Conservation (phyloP, 2,113 vertebrate species). For the Carassius auratus region DNA sequence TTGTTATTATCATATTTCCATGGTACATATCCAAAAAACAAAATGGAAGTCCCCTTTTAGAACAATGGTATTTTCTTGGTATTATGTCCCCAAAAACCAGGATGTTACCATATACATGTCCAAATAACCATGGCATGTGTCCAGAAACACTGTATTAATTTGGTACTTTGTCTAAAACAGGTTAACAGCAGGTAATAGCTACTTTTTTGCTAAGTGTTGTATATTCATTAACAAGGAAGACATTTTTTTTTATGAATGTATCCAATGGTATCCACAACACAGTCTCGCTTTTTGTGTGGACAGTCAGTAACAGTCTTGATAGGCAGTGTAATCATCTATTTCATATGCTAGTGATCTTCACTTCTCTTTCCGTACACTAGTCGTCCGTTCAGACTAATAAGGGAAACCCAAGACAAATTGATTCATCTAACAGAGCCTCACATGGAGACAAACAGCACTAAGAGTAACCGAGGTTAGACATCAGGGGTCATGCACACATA, state of each 20-base stretch:
- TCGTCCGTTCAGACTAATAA: slow-evolving; percentile 4
- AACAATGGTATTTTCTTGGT: no score
- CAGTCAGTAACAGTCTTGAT: background rate
- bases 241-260: background rate
- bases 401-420: slow-evolving; percentile 24
- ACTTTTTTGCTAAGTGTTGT: background rate
- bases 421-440: slow-evolving; percentile 2
- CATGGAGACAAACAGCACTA: slow-evolving; percentile 26
- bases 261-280: background rate
- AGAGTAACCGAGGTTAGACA: slow-evolving; percentile 14
- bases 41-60: no score
- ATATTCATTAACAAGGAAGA: slow-evolving; percentile 5
- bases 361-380: background rate
- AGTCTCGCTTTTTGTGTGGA: background rate
- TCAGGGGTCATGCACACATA: slow-evolving; percentile 27
- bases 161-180: background rate
- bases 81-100: background rate
- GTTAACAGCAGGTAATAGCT: background rate
- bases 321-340: background rate
- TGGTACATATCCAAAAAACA: no score
- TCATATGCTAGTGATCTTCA: background rate
- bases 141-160: background rate
- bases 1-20: no score
- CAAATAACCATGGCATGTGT: background rate
- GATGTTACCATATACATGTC: background rate